Evolutionary conservation across 2,888 invertebrate genomes (phyloP).

Genomic region (Siphonodentalium dalli): DNA sequence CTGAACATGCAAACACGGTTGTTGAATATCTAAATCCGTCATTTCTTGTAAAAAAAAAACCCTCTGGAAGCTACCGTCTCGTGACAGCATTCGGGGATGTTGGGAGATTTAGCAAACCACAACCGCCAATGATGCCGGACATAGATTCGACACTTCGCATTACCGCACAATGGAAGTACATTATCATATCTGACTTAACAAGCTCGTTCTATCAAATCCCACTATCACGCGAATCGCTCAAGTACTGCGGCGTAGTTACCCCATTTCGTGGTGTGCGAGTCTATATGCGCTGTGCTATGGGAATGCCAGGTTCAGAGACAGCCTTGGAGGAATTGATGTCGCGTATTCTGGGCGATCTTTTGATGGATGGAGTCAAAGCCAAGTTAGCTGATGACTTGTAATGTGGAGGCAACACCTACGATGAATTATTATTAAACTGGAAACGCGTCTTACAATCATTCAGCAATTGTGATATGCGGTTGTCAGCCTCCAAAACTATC

Average conservation of each 20-base stretch:
- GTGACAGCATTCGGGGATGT: slow-evolving; percentile 26
- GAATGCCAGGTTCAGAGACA: slow-evolving; percentile 40
- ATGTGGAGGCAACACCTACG: slow-evolving; percentile 30
- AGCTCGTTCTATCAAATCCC: slow-evolving; percentile 38
- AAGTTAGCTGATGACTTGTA: slow-evolving; percentile 37
- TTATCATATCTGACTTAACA: slow-evolving; percentile 29
- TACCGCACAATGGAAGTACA: slow-evolving; percentile 34
- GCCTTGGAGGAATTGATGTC: slow-evolving; percentile 36
- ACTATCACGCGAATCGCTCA: slow-evolving; percentile 31
- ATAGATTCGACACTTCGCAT: slow-evolving; percentile 19
- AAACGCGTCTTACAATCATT: slow-evolving; percentile 21
- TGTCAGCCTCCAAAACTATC: slow-evolving; percentile 29
- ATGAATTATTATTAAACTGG: slow-evolving; percentile 25
- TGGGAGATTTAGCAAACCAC: slow-evolving; percentile 21
- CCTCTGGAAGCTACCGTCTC: slow-evolving; percentile 5
- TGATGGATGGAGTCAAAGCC: slow-evolving; percentile 28
- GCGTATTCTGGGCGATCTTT: slow-evolving; percentile 28
- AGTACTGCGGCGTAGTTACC: slow-evolving; percentile 37
- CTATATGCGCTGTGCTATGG: slow-evolving; percentile 38
- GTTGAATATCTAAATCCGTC: too few relatives aligned
- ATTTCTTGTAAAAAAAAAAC: slow-evolving; percentile 7
- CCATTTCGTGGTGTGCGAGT: slow-evolving; percentile 34
- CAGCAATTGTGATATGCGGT: slow-evolving; percentile 5
- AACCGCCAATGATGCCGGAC: slow-evolving; percentile 28
- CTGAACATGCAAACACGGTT: too few relatives aligned